phyloP scores from a whole-genome alignment of 2,797 vertebrate genomes.

The Spheniscus humboldti region DNA sequence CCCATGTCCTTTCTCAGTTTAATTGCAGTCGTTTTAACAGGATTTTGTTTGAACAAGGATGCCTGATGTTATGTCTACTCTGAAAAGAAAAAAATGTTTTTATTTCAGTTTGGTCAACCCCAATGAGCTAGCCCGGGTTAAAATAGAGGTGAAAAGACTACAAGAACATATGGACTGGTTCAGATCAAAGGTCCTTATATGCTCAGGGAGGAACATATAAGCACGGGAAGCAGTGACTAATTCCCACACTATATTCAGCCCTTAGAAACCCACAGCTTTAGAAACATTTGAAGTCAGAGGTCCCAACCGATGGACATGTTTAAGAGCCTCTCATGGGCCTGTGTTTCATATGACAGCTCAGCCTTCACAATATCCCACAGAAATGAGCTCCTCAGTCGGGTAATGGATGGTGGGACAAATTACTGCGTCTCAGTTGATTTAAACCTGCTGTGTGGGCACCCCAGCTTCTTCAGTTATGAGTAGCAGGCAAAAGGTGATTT shows the following conservation, averaged over 20 bases:
- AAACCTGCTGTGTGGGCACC: not conserved
- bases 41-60: slow-evolving; percentile 7
- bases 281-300: not conserved
- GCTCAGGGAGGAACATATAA: not conserved
- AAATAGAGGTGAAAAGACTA: not conserved
- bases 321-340: not conserved
- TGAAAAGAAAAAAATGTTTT: not conserved
- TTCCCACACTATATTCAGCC: not conserved
- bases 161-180: not conserved
- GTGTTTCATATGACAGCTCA: not conserved
- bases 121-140: not conserved
- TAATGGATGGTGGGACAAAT: not conserved
- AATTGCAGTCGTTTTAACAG: not conserved
- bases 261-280: not conserved
- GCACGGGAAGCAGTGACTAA: not conserved
- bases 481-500: not conserved
- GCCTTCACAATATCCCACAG: not conserved
- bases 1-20: not conserved
- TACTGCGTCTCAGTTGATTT: not conserved
- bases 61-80: not conserved
- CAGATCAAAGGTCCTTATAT: not conserved
- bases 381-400: not conserved
- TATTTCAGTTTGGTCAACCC: not conserved
- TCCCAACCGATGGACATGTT: not conserved
- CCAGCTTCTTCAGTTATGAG: not conserved